Evolutionary conservation across 2,888 invertebrate genomes (phyloP), one percentile per base, ranked within the genome.

Genomic region (Hypselothyrea guttata): DNA sequence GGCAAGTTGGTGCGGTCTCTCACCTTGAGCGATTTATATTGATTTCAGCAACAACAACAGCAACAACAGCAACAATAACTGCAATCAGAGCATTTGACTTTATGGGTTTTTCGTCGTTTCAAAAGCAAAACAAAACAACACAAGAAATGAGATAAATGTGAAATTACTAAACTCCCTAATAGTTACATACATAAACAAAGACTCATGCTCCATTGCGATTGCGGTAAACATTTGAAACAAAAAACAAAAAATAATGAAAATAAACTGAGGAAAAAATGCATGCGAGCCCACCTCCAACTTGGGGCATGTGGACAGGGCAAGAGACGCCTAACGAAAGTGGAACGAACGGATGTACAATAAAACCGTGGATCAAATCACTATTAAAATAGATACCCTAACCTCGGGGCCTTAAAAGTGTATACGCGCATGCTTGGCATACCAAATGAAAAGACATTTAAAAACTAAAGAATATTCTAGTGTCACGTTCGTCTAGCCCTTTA

Each of bases 1-100:
- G 46, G 41, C 52, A 57, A 71, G 58, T 70, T 60, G 67, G 44
- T 58, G 83, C 71, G 78, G 85, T 84, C 85, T 78, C 85, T 78
- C 68, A 78, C 78, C 78, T 78, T 78, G 78, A 84, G 78, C 49
- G 62, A 42, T 59, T 81, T 62, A 74, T 66, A 77, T 77, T 68
- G 75, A 74, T 77, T 84, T 65, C 76, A 61, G 60, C 59, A 71
- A 47, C 48, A 28, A 12, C 37, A 40, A 42, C 58, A 59, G 16
- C 44, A n/a, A 16, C 16, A 33, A 46, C 27, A 48, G 33, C 37
- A 64, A 46, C 58, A 53, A 45, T 51, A 53, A 45, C 37, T 40
- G 47, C 38, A 35, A 40, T 28, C 18, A 33, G 34, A 59, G 61
- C 54, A 55, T 35, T 52, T 57, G 58, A 51, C 54, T 58, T 60